Evolutionary conservation across 2,888 invertebrate species (phyloP).

Genomic region (Ypsolopha sequella): DNA sequence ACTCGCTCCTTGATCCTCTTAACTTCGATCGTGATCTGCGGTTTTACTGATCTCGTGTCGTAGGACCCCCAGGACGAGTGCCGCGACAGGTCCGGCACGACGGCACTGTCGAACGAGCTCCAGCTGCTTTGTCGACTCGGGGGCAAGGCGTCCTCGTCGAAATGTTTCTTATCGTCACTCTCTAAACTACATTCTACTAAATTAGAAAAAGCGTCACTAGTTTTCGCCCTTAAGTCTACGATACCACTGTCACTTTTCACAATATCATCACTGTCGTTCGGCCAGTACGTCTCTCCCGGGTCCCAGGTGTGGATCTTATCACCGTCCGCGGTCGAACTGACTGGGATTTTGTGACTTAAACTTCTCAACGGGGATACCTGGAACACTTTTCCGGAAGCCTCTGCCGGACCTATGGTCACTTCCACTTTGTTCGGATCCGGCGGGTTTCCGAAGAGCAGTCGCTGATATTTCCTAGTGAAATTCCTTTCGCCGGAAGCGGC

Average conservation of each 20-base stretch:
- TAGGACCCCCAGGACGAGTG: constrained; percentile 89
- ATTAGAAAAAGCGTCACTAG: constrained; percentile 77
- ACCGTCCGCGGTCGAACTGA: constrained; percentile 31
- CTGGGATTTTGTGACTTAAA: constrained; percentile 27
- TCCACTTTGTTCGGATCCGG: constrained; percentile 26
- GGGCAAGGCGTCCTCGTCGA: background rate
- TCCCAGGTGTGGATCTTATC: constrained; percentile 77
- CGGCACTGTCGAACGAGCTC: constrained; percentile 84
- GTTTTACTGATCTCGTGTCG: constrained; percentile 65
- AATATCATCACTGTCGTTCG: constrained; percentile 50
- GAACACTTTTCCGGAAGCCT: constrained; percentile 15
- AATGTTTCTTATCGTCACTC: constrained; percentile 32
- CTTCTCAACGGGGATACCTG: constrained; percentile 37
- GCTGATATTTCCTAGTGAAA: constrained; percentile 31
- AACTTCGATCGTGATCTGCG: constrained; percentile 17
- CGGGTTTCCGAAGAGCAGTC: constrained; percentile 29
- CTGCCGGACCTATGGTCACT: constrained; percentile 13
- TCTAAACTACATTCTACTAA: constrained; percentile 80
- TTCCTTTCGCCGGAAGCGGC: constrained; percentile 37
- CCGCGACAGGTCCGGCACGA: constrained; percentile 78
- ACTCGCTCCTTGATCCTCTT: constrained; percentile 6
- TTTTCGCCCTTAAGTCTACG: constrained; percentile 53
- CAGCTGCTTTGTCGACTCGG: constrained; percentile 61
- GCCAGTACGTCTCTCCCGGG: constrained; percentile 68
- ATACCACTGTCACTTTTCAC: constrained; percentile 67